Evolutionary conservation across 30 jellyfish, hydroid and myxozoan genomes (phyloP), one percentile per base, ranked within the genome.

Genomic region (Catostylus mosaicus): DNA sequence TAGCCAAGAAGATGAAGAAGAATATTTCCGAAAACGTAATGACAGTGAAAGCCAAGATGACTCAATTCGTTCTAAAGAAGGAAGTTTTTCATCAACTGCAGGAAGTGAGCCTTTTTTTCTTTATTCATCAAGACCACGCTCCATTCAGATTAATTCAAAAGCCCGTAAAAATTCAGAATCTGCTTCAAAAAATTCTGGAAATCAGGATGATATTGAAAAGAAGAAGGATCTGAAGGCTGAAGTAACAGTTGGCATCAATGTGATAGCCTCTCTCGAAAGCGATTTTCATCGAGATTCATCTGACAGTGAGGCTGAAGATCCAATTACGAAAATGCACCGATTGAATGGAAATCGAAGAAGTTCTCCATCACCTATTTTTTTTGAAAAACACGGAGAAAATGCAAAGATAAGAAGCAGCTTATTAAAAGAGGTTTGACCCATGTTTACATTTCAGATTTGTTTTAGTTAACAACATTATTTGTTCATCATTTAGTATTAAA

Each of bases 101-200:
- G 90, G 71, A 52, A 91, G 96, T 45, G 98, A 91, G 12, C 80
- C 84, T 30, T 73, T 91, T 31, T 85, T 78, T 85, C 81, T 80
- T 12, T 91, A 82, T 48, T 79, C 98, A 3, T 91, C 98, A 36
- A 72, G 91, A 36, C 98, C 98, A 11, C 88, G 91, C 11, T 85
- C 96, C 1, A 66, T 91, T 34, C 31, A 11, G 10, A 59, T 54
- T 60, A 18, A 35, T 6, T 31, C 89, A 26, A 64, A 66, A 50
- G 33, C 64, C 11, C 70, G 89, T 23, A 63, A 38, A 37, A 37
- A 24, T 34, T 75, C 86, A 18, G 96, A 68, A 26, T 63, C 50
- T 64, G 23, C 61, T 1, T 20, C 81, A 26, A 64, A 75, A 29
- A 52, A 31, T n/a, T 9, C 29, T 30, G 36, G n/a, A 23, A 50